Evolutionary conservation across 1,140 invertebrate species (phyloP), one percentile per base, ranked within the genome.

Genomic region (Chelonus insularis): DNA sequence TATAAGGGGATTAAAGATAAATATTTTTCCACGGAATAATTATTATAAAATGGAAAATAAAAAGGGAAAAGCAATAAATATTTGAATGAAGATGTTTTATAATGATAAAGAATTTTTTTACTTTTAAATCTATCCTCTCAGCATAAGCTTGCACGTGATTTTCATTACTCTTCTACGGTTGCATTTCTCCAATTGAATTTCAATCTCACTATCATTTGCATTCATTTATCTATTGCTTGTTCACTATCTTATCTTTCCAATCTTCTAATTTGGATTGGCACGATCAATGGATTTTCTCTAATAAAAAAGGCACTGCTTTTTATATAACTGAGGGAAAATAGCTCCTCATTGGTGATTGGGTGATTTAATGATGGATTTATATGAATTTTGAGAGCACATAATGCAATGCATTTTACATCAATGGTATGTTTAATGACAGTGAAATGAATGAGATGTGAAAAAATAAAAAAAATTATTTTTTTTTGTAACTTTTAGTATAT

Each of bases 261-360:
- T 50, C 57, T 9, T 41, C 8, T 18, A 47, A 50, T 58, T 58
- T 47, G 20, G 56, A 29, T 59, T 59, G 57, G 57, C 57, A 59
- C 57, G 9, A 59, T 59, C 45, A 43, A 21, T 23, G 12, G 36
- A 36, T 11, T 57, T 36, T 11, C 43, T 25, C 23, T 3, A 45
- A 16, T 41, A 60, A 60, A 60, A 60, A 60, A 60, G 58, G 58
- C 58, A 60, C 58, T 60, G 58, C 58, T n/a, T 60, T 25, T 50
- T 25, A 47, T 51, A 20, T 50, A 59, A 57, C 47, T 47, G 57
- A 50, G 57, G 48, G 57, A 4, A 25, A 41, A 5, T 14, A 59
- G 32, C 3, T 12, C 57, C 45, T 51, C 45, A 18, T 52, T 29
- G 25, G 16, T 32, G 32, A 52, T 52, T 36, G 14, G 32, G 36